Base-by-base conservation (phyloP, 37 sponge, comb jelly and placozoan genomes). In the Lycopodina hypogea region DNA sequence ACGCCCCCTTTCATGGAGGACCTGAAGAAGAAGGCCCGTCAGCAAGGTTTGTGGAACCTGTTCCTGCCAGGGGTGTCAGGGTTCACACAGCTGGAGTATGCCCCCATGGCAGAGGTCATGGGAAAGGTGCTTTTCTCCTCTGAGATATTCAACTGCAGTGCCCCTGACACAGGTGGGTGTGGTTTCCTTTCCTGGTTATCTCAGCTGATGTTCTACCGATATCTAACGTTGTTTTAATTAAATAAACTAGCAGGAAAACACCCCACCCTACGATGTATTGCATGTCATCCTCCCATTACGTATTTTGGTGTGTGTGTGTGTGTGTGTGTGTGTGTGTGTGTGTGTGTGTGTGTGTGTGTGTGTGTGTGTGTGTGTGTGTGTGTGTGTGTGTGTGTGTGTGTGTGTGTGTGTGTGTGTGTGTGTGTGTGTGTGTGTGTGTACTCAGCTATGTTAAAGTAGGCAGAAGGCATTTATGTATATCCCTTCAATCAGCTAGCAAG, bases 31-130 rank as follows among this genome's bases (percentile, higher is more conserved):
- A 83, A 93, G 65, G 97, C 97, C 39, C 83, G 78, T 55, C 55
- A 56, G 19, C 85, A 71, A 0, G 94, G 91, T 73, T 50, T 96
- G n/a, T 96, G 97, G 97, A 96, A 96, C 69, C 82, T 96, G 70
- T 96, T 96, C 65, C 77, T 96, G 38, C 95, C 97, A 12, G 89
- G 88, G 0, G 69, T 83, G 37, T 93, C 95, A 41, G 95, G 95
- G 26, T 74, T 91, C 41, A 78, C 87, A 1, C 91, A 96, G 70
- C 65, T 94, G 69, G 97, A 93, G 78, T 96, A 96, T 69, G 97
- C 97, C 28, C 82, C 79, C 7, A 87, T 96, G 84, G 94, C 94
- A 0, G 94, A 93, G 52, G 78, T 85, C 36, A 93, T 91, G 95
- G 97, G 97, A 26, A 58, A 86, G 24, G 82, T 68, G 34, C 81